A percentile compares a stretch with the other conserved stretches of the same genome.
Evolutionary conservation across 2,797 vertebrate genomes (phyloP).

Genomic region (Phoeniculus purpureus): DNA sequence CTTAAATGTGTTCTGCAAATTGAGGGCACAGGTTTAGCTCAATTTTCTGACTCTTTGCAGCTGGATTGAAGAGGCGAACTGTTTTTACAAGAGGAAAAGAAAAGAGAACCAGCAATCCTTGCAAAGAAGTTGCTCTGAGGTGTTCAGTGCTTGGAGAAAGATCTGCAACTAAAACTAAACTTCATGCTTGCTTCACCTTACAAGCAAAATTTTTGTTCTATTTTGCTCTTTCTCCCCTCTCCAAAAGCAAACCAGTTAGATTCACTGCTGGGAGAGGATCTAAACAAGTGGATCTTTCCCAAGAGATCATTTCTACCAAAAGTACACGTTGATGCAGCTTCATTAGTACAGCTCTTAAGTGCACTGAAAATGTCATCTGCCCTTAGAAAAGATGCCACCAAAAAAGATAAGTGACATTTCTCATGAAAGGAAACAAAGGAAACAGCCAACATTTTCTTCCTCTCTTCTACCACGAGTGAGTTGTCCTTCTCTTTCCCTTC

Average conservation of each 20-base stretch:
- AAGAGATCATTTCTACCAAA: neutral
- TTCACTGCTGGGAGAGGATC: neutral
- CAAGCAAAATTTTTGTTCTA: neutral
- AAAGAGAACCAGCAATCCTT: neutral
- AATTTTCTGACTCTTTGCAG: neutral
- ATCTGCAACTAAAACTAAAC: neutral
- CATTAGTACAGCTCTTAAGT: neutral
- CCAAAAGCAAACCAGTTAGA: neutral
- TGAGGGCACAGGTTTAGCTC: neutral
- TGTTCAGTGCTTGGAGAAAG: neutral
- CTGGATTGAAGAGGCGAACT: neutral
- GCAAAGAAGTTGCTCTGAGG: neutral
- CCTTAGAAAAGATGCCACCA: neutral
- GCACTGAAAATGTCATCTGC: neutral
- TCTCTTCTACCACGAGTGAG: no score
- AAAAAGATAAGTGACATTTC: neutral
- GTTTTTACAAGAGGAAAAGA: neutral
- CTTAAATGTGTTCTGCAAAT: neutral
- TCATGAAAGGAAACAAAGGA: neutral
- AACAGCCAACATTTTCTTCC: no score
- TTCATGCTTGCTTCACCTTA: neutral
- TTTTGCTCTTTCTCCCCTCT: neutral
- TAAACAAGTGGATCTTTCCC: neutral
- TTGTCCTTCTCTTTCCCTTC: no score
- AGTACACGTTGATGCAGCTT: neutral